phyloP scores from a whole-genome alignment of 1,140 invertebrate genomes.

The Lepidurus apus region DNA sequence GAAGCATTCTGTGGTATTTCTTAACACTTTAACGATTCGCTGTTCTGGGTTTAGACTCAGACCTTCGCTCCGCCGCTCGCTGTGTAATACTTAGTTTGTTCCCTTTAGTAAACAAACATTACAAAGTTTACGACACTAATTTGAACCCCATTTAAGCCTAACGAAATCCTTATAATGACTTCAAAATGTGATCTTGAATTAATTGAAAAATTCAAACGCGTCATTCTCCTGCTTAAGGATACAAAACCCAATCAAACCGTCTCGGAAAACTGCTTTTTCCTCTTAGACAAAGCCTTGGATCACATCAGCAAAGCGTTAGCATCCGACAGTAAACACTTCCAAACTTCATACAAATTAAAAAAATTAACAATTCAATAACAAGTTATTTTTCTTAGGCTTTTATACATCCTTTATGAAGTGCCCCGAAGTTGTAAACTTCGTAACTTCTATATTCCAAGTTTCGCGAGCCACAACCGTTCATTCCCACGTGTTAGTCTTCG shows the following conservation, averaged over 20 bases:
- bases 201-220: neutral
- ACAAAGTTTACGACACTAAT: too few species aligned
- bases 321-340: neutral
- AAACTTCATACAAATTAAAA: too few species aligned
- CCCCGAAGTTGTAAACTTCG: neutral
- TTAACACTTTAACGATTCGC: too few species aligned
- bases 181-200: neutral
- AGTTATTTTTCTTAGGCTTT: neutral
- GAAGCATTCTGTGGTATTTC: too few species aligned
- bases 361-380: too few species aligned
- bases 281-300: neutral
- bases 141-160: too few species aligned
- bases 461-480: neutral
- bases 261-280: conserved; percentile 1
- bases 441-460: neutral
- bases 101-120: too few species aligned
- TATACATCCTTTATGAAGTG: neutral
- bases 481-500: neutral
- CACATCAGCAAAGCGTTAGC: neutral
- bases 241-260: neutral
- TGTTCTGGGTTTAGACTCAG: too few species aligned
- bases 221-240: neutral
- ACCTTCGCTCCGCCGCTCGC: too few species aligned
- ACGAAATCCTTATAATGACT: neutral
- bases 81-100: too few species aligned